These are phyloP conservation scores for Dastarcus helophoroides DNA, from an alignment of 2,888 invertebrate genomes.

Conservation along the genomic window DNA sequence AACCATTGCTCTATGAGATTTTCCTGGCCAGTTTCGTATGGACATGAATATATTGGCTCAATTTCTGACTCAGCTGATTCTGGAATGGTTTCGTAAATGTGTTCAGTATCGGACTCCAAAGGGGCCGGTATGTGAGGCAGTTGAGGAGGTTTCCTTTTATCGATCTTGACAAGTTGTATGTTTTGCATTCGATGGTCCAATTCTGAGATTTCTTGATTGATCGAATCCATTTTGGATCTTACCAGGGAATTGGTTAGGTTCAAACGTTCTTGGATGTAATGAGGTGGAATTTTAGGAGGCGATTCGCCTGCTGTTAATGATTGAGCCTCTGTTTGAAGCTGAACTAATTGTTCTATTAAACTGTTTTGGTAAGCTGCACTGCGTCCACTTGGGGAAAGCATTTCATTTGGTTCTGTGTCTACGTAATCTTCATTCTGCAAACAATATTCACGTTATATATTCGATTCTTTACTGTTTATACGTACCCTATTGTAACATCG, in stretches of 20 bases:
- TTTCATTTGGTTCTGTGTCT: constrained; percentile 24
- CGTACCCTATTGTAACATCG: constrained; percentile 47
- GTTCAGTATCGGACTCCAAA: constrained; percentile 45
- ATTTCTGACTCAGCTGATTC: constrained; percentile 44
- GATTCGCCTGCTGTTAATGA: constrained; percentile 11
- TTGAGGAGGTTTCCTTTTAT: constrained; percentile 28
- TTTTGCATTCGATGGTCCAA: constrained; percentile 48
- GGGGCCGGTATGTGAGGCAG: constrained; percentile 28
- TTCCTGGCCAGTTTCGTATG: constrained; percentile 40
- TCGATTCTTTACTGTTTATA: too few species aligned
- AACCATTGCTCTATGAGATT: constrained; percentile 30
- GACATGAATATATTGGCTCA: constrained; percentile 52
- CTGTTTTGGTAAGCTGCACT: constrained; percentile 39
- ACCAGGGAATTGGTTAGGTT: constrained; percentile 31
- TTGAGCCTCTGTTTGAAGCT: constrained; percentile 30
- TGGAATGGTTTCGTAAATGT: constrained; percentile 56
- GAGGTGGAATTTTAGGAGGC: constrained; percentile 33
- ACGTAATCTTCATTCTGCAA: constrained; percentile 30
- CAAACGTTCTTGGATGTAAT: constrained; percentile 27
- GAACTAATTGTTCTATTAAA: constrained; percentile 40
- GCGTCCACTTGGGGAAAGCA: constrained; percentile 21
- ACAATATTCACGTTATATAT: too few species aligned
- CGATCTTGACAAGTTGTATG: constrained; percentile 42
- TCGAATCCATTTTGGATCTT: constrained; percentile 33
- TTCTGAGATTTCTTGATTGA: constrained; percentile 44